Evolutionary conservation across 2,113 vertebrate species (phyloP).

Genomic region (Cyanistes caeruleus): DNA sequence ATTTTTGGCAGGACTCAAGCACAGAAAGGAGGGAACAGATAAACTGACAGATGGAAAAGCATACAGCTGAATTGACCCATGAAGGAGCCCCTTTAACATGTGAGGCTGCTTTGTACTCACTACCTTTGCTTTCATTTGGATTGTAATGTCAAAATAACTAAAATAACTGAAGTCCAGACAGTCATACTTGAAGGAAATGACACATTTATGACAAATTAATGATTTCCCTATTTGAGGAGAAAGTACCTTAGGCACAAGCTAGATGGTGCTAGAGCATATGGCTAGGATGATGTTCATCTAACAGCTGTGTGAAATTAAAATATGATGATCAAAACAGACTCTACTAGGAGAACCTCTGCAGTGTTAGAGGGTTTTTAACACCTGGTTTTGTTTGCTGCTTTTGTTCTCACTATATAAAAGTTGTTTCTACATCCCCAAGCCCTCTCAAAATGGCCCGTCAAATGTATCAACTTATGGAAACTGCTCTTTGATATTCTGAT

Average conservation of each 20-base stretch:
- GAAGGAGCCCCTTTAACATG: background rate
- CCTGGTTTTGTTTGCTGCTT: background rate
- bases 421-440: background rate
- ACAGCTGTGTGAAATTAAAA: background rate
- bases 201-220: background rate
- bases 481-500: background rate
- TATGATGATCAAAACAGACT: background rate
- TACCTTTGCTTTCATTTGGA: background rate
- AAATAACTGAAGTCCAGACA: background rate
- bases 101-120: background rate
- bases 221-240: background rate
- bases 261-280: constrained; percentile 51
- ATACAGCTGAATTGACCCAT: background rate
- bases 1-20: background rate
- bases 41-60: background rate
- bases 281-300: background rate
- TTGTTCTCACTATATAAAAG: background rate
- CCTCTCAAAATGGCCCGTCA: background rate
- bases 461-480: background rate
- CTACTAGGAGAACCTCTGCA: background rate
- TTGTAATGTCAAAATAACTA: background rate
- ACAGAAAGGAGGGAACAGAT: background rate
- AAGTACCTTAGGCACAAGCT: constrained; percentile 27
- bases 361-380: background rate
- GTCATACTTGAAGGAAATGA: background rate